phyloP scores from a whole-genome alignment of 2,888 invertebrate genomes.

The Zootermopsis nevadensis region DNA sequence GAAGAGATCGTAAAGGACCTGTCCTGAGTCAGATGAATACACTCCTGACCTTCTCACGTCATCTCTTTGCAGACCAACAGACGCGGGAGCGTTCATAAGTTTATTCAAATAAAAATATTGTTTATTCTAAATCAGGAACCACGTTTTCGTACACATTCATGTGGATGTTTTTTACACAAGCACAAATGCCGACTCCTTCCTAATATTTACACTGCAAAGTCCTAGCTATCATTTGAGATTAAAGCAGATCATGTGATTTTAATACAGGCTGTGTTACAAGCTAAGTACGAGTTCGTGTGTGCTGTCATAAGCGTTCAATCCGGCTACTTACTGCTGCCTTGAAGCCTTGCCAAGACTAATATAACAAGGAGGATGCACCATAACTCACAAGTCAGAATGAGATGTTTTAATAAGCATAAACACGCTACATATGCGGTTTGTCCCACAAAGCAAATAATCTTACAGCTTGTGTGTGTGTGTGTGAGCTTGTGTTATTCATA shows the following conservation, averaged over 20 bases:
- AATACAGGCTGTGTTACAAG: not conserved
- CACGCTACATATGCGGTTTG: conserved; percentile 46
- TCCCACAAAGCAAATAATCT: conserved; percentile 52
- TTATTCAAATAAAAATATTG: too few relatives aligned
- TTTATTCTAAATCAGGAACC: too few relatives aligned
- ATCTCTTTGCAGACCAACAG: too few relatives aligned
- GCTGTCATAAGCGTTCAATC: not conserved
- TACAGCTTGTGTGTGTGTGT: conserved; percentile 31
- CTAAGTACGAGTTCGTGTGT: conserved; percentile 4
- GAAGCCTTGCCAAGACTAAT: conserved; percentile 50
- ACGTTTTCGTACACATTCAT: too few relatives aligned
- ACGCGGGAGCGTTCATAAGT: too few relatives aligned
- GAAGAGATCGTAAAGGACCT: too few relatives aligned
- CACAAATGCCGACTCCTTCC: too few relatives aligned
- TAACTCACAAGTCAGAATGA: conserved; percentile 51
- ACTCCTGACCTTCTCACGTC: too few relatives aligned
- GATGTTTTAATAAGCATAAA: conserved; percentile 54
- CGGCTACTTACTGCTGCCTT: conserved; percentile 28
- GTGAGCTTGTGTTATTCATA: conserved; percentile 48
- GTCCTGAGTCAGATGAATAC: too few relatives aligned
- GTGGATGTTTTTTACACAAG: too few relatives aligned
- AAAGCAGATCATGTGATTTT: not conserved
- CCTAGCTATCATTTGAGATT: too few relatives aligned
- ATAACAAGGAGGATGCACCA: conserved; percentile 44
- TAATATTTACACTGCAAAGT: too few relatives aligned